Conservation (phyloP, 2,888 invertebrate species). For the Synanthedon formicaeformis region DNA sequence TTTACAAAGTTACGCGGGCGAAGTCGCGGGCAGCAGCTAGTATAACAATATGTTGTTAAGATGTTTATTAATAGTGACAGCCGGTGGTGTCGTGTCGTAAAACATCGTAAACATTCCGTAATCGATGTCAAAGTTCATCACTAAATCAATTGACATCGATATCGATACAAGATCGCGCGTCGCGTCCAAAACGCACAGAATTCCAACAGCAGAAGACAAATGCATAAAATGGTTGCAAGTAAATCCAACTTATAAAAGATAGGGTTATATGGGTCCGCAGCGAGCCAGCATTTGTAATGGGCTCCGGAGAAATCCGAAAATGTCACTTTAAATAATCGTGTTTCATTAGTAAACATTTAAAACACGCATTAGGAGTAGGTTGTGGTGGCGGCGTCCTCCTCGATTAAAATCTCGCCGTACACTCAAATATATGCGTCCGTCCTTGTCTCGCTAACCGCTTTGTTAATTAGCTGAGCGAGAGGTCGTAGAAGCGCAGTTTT, state of each 20-base stretch:
- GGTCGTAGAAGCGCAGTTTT: constrained; percentile 13
- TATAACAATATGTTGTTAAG: no score
- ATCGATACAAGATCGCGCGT: constrained; percentile 2
- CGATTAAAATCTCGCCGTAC: constrained; percentile 40
- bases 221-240: constrained; percentile 22
- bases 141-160: constrained; percentile 16
- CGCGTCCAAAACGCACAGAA: not conserved
- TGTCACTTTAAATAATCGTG: constrained; percentile 69
- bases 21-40: no score
- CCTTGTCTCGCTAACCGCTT: constrained; percentile 19
- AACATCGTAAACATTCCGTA: constrained; percentile 9
- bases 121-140: constrained; percentile 29
- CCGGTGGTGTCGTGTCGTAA: not conserved
- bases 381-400: constrained; percentile 57
- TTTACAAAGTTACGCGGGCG: no score
- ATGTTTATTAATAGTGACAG: no score
- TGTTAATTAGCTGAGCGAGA: constrained; percentile 17
- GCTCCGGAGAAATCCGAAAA: constrained; percentile 55
- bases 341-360: constrained; percentile 69
- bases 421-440: constrained; percentile 32
- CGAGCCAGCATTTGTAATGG: constrained; percentile 28
- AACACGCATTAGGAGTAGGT: constrained; percentile 59
- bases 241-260: constrained; percentile 18
- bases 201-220: constrained; percentile 12
- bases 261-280: constrained; percentile 13